Evolutionary conservation across 2,797 vertebrate genomes (phyloP).

Genomic region (Pristis pectinata): DNA sequence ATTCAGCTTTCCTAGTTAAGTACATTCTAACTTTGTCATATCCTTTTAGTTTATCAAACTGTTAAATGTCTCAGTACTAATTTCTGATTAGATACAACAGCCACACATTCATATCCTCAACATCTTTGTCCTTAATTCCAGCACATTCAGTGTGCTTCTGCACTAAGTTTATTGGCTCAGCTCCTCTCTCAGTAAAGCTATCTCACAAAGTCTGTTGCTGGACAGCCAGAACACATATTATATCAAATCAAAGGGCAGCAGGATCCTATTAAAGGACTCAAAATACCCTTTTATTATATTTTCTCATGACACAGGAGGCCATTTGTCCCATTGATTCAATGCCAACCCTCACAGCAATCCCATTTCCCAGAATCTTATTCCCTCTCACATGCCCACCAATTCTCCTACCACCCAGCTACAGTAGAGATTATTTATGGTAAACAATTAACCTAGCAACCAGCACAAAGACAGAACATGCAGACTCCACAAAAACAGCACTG

Average conservation of each 20-base stretch:
- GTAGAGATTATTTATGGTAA: no score
- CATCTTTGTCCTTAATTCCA: not conserved
- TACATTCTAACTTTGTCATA: not conserved
- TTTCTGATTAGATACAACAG: not conserved
- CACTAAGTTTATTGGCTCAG: not conserved
- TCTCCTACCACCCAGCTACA: no score
- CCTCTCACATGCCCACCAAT: no score
- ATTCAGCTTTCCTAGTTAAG: not conserved
- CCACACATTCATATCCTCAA: not conserved
- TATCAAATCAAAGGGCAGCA: not conserved
- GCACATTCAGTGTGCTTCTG: not conserved
- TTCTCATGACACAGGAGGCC: no score
- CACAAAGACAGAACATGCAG: no score
- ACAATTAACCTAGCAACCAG: no score
- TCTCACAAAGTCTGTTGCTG: not conserved
- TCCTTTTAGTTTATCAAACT: constrained; percentile 3
- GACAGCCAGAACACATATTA: not conserved
- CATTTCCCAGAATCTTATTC: no score
- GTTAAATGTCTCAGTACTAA: not conserved
- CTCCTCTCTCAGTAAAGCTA: not conserved
- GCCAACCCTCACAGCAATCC: no score
- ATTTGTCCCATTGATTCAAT: no score
- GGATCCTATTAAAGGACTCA: not conserved
- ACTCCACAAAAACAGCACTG: no score
- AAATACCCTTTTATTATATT: not conserved